Base-by-base conservation (phyloP, 2,797 vertebrate genomes). In the Novumbra hubbsi region DNA sequence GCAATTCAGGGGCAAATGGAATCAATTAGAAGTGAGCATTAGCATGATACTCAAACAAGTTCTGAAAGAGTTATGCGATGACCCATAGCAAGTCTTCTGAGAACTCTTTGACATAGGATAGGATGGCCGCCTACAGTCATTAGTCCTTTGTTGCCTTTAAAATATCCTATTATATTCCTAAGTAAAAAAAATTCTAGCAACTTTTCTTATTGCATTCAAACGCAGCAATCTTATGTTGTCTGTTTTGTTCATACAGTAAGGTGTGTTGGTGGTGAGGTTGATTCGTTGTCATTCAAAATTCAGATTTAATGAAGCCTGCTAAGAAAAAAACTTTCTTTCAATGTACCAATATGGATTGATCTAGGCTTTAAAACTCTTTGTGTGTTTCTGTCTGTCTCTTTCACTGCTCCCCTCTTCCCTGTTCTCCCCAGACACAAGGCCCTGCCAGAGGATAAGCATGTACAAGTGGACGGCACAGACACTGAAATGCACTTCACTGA, bases 401-500 rank as follows among this genome's bases (percentile, higher is more conserved):
- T 38, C 68, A 34, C 68, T 64, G 34, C 12, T 17, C 65, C 63
- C 64, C 48, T 48, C 60, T 64, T 9, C 27, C 48, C 17, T 4
- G 5, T 11, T 32, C 57, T 38, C 28, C 60, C 45, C 68, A 92
- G 92, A 85, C 77, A 34, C 76, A 77, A 88, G 90, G 83, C 82
- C 80, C 63, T 28, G 67, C 72, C 30, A 21, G 79, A 84, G 85
- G 85, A 85, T 83, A 74, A 81, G 76, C 63, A 24, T 55, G 16
- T 81, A 74, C 70, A 68, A 74, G 78, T 74, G 79, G 83, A 88
- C 82, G 57, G 76, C 86, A 81, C 85, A 84, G 80, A 90, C 86
- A 86, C 90, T 83, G 60, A 84, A 78, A 85, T 78, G 80, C 86
- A 68, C 80, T 80, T 78, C 0, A 87, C 89, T 89, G 84, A 90